Base-by-base conservation (phyloP, 2,797 vertebrate genomes). In the Eutrigla gurnardus region DNA sequence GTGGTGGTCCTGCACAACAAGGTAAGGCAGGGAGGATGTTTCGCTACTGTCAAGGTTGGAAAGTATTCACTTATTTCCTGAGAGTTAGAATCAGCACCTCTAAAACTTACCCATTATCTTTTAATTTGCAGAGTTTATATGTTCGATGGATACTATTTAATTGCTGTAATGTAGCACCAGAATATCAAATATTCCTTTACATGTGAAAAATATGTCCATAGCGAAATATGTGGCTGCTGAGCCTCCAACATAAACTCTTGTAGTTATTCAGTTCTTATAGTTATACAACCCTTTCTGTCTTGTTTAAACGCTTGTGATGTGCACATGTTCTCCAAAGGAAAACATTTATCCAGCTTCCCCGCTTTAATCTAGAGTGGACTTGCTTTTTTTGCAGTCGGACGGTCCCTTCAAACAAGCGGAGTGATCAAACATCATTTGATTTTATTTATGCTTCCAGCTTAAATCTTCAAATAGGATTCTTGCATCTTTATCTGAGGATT, bases 1-100 rank as follows among this genome's bases (percentile, higher is more conserved):
- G 97, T 99, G 0, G 96, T 98, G 9, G 97, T 99, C 10, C 93
- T 99, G 1, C 97, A 98, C 90, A 99, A 98, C 93, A 98, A 97
- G 96, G 98, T 99, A 62, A 85, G 39, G 47, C 60, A 2, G n/a
- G 7, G 8, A 32, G 10, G 4, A 15, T 14, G n/a, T 59, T 35
- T 25, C 25, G 25, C 25, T 7, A 53, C 33, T 18, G 10, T 65
- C 39, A 14, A 32, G 33, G 17, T 18, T 36, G 6, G 3, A 47
- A 18, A 1, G 7, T 46, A n/a, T 62, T 46, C 25, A 25, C 25
- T 25, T 25, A 25, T 25, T 25, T 25, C 25, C 25, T 25, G 25
- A 25, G 25, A 25, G 25, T 25, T n/a, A n/a, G 25, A n/a, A n/a
- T 7, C 6, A 50, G 47, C 47, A 50, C n/a, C 47, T n/a, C 35